Conservation (phyloP, 2,888 invertebrate species). For the Amphipoea oculea region DNA sequence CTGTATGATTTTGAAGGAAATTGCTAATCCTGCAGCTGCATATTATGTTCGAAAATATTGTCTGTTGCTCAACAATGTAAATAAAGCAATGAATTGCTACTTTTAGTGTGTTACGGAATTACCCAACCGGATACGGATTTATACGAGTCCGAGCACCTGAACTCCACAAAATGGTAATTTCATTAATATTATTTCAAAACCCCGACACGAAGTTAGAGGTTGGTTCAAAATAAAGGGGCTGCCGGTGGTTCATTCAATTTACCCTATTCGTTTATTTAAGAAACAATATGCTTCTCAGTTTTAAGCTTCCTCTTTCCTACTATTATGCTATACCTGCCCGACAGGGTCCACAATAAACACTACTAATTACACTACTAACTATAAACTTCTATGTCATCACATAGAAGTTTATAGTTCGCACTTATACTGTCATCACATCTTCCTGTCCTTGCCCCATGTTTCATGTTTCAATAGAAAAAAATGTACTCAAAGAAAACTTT, state of each 20-base stretch:
- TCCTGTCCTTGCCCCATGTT: neutral
- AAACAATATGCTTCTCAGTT: neutral
- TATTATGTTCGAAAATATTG: neutral
- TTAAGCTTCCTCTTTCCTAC: neutral
- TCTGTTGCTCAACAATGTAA: too few species aligned
- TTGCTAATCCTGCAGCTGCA: neutral
- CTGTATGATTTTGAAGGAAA: too few species aligned
- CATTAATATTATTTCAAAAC: constrained; percentile 20
- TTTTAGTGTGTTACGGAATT: neutral
- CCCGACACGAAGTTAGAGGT: constrained; percentile 9
- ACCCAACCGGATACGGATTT: constrained; percentile 17
- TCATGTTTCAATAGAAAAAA: neutral
- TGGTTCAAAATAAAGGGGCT: constrained; percentile 6
- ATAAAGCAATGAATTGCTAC: neutral
- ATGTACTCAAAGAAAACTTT: neutral
- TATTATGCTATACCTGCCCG: neutral
- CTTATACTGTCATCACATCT: neutral
- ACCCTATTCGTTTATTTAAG: constrained; percentile 15
- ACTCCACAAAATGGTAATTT: constrained; percentile 9
- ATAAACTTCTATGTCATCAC: too few species aligned
- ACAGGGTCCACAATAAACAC: neutral
- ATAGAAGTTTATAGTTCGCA: neutral
- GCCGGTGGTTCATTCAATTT: neutral
- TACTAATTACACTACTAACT: too few species aligned
- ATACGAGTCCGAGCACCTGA: constrained; percentile 11